phyloP scores from a whole-genome alignment of 2,888 invertebrate species.

The Agrypnus murinus region DNA sequence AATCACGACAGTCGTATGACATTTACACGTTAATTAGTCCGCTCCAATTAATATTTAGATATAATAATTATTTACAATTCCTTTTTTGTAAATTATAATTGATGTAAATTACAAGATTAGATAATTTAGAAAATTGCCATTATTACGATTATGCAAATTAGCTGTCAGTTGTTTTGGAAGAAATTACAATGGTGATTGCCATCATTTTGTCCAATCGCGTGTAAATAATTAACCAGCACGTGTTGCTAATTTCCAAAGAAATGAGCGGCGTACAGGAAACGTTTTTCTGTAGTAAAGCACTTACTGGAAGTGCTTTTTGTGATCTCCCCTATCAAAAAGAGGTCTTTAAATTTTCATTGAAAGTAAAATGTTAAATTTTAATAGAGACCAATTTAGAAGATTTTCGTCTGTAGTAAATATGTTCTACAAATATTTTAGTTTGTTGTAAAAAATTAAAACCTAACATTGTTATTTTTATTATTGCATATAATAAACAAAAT shows the following conservation, averaged over 20 bases:
- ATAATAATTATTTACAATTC: neutral
- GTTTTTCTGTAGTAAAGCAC: conserved; percentile 21
- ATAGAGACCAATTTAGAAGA: too few species aligned
- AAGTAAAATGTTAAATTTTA: too few species aligned
- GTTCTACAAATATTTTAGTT: too few species aligned
- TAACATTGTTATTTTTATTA: too few species aligned
- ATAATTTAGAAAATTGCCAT: neutral
- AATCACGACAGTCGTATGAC: conserved; percentile 17
- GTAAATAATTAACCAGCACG: conserved; percentile 28
- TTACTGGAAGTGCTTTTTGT: neutral
- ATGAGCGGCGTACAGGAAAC: conserved; percentile 4
- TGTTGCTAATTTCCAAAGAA: conserved; percentile 18
- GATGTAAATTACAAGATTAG: neutral
- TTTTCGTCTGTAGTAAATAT: too few species aligned
- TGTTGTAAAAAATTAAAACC: too few species aligned
- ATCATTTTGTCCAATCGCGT: conserved; percentile 28
- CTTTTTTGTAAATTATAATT: conserved; percentile 7
- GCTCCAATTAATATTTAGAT: conserved; percentile 30
- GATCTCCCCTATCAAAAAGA: neutral
- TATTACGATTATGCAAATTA: neutral
- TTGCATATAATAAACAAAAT: too few species aligned
- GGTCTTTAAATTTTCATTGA: too few species aligned
- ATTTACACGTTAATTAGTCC: conserved; percentile 25
- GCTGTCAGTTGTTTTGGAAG: conserved; percentile 3
- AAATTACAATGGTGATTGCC: conserved; percentile 8